Percentiles rank a stretch among this genome's conserved stretches.
These are phyloP conservation scores for Plutella xylostella DNA, from an alignment of 2,888 invertebrate species.

Conservation along the genomic window DNA sequence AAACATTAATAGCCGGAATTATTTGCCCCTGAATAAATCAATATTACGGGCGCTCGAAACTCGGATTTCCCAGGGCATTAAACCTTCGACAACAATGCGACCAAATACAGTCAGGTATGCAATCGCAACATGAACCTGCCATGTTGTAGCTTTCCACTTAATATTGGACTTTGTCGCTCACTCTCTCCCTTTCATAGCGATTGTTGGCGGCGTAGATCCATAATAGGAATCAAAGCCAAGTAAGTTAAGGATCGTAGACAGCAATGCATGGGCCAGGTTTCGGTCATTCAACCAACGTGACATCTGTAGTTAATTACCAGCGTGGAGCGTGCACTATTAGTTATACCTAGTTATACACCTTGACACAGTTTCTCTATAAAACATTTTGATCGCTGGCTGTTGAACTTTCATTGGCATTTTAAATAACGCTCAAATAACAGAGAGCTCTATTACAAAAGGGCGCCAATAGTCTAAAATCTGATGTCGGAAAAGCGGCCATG, in stretches of 20 bases:
- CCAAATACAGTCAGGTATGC: constrained; percentile 1
- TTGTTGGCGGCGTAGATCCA: too few species aligned
- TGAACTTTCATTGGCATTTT: constrained; percentile 18
- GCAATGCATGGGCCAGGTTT: too few species aligned
- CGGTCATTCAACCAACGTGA: too few species aligned
- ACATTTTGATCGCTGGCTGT: constrained; percentile 5
- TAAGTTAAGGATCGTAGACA: too few species aligned
- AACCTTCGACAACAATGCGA: constrained; percentile 20
- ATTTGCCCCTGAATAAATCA: constrained; percentile 25
- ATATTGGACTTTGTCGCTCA: too few species aligned
- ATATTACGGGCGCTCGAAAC: constrained; percentile 28
- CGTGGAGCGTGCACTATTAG: too few species aligned
- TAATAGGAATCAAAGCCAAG: too few species aligned
- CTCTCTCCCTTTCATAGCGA: too few species aligned
- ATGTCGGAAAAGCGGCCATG: constrained; percentile 26
- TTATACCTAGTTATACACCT: too few species aligned
- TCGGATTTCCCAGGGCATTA: constrained; percentile 37
- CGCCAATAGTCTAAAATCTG: constrained; percentile 28
- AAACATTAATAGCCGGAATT: background rate
- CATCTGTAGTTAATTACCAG: too few species aligned
- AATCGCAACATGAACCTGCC: background rate
- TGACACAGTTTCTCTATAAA: constrained; percentile 7
- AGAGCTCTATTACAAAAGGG: constrained; percentile 18
- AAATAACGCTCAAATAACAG: constrained; percentile 31
- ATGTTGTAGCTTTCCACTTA: too few species aligned